Percentiles rank a stretch among this genome's conserved stretches.
Conservation (phyloP, 2,113 vertebrate species). For the Serinus canaria region DNA sequence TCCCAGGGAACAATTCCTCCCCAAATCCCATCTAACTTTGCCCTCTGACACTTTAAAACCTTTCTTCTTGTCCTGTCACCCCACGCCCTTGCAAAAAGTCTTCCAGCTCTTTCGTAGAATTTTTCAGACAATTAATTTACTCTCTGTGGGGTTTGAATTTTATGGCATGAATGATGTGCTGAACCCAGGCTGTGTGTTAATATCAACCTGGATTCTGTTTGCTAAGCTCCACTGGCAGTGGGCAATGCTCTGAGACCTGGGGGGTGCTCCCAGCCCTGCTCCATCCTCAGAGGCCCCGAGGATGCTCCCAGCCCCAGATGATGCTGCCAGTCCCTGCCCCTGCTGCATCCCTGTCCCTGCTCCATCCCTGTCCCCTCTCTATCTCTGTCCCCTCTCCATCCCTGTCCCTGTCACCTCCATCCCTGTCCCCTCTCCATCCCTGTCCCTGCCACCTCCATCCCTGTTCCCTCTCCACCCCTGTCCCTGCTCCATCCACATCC, state of each 20-base stretch:
- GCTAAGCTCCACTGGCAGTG: background rate
- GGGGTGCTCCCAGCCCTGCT: background rate
- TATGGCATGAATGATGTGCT: accelerated
- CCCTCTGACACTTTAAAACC: background rate
- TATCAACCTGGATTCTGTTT: background rate
- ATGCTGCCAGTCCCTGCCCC: too few species aligned
- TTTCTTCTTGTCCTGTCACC: background rate
- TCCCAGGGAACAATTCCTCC: accelerated
- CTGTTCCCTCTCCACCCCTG: too few species aligned
- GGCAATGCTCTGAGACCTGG: background rate
- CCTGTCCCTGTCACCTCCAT: too few species aligned
- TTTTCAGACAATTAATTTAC: background rate
- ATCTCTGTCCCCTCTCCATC: background rate
- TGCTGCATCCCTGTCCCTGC: too few species aligned
- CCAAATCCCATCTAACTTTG: background rate
- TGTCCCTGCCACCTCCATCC: background rate
- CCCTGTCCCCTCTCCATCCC: too few species aligned
- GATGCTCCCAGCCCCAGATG: background rate
- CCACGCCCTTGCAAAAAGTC: background rate
- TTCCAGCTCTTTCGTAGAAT: background rate
- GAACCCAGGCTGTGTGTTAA: too few species aligned
- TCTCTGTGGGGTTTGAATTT: background rate
- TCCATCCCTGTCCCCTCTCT: too few species aligned
- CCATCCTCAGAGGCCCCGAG: background rate
- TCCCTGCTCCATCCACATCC: too few species aligned